Evolutionary conservation across 1,140 invertebrate genomes (phyloP), one percentile per base, ranked within the genome.

Genomic region (Drosophila burlai): DNA sequence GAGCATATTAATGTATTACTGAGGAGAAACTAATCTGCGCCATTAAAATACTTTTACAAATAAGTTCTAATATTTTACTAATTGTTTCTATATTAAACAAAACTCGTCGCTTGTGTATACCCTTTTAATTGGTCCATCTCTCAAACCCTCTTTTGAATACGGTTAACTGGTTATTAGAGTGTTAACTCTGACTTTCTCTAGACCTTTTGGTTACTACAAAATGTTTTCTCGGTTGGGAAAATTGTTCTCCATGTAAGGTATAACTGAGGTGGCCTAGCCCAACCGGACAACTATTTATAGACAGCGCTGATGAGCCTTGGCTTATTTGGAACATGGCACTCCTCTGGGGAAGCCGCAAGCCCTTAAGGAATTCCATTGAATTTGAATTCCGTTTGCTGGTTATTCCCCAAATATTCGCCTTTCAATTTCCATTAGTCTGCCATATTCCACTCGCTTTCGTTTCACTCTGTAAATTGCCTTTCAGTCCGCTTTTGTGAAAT

Each of bases 401-500:
- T 49, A 36, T 50, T 49, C 26, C 36, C 38, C 5, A 34, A 73
- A 72, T 52, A 64, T 76, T 76, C 54, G 54, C 43, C 54, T 76
- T 67, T 60, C 62, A 76, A 76, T 66, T 76, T 66, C 63, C 75
- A 77, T 77, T 77, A 68, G 58, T 73, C 67, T 60, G 67, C 71
- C 64, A 69, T 77, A 77, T 69, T 77, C 57, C 64, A 78, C 50
- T 50, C 60, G 50, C 50, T 75, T 75, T 75, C 49, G 61, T 26
- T 75, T 64, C 42, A 49, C 59, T 69, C 65, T 62, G 64, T 57
- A 75, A 78, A 77, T 77, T 69, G 75, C 74, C 75, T 62, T 78
- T 69, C 47, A 77, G 49, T 77, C 52, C 21, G 64, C 75, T 77
- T 69, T 76, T 78, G 36, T 77, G 74, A 54, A 68, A 61, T 77